These are phyloP conservation scores for Glaucomys volans DNA, from an alignment of 2,113 vertebrate genomes.

Conservation along the genomic window DNA sequence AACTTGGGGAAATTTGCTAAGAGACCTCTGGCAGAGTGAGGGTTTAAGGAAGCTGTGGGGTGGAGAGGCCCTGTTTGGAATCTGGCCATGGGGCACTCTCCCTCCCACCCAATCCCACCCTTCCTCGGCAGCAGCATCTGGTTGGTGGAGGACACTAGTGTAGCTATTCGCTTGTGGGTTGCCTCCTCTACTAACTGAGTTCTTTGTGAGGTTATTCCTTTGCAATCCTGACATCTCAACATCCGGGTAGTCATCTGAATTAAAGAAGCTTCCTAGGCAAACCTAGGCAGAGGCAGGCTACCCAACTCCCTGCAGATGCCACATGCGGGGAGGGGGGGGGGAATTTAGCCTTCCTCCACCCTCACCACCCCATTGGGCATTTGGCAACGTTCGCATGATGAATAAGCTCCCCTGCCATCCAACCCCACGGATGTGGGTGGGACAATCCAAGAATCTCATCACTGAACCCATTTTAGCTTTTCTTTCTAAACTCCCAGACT, in stretches of 20 bases:
- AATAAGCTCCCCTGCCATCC: neutral
- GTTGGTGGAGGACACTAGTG: fast-evolving
- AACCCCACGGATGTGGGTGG: neutral
- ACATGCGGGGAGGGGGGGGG: fast-evolving
- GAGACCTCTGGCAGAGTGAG: neutral
- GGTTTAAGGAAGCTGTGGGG: neutral
- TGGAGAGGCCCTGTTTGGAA: neutral
- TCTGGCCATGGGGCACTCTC: neutral
- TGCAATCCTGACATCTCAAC: fast-evolving
- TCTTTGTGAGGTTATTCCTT: neutral
- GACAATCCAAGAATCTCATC: conserved; percentile 73
- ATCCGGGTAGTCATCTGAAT: neutral
- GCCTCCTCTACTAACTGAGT: neutral
- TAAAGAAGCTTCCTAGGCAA: neutral
- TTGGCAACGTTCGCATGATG: neutral
- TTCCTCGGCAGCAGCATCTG: neutral
- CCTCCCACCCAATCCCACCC: neutral
- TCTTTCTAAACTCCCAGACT: conserved; percentile 79
- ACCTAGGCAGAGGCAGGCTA: neutral
- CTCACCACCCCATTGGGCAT: neutral
- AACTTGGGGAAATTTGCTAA: neutral
- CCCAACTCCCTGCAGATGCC: neutral
- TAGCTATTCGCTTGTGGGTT: fast-evolving
- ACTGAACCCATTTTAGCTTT: conserved; percentile 74
- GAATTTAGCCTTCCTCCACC: neutral